Evolutionary conservation across 92 coral and sea anemone genomes (phyloP).

Genomic region (Desmophyllum pertusum): DNA sequence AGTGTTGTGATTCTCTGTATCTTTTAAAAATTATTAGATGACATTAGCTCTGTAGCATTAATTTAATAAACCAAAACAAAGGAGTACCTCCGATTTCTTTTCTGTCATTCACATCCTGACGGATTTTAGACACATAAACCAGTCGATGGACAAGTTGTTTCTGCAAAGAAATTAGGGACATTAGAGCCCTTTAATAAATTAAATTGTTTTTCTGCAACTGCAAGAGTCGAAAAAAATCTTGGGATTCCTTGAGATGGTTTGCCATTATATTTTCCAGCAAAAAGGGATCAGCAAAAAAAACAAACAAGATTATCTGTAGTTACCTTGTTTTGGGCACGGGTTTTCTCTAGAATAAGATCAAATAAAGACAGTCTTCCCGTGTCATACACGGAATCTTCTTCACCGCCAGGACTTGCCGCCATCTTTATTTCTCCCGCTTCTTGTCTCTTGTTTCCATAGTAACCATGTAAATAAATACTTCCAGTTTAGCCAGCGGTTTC

Average conservation of each 20-base stretch:
- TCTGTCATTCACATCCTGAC: conserved; percentile 81
- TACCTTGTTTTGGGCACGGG: conserved; percentile 97
- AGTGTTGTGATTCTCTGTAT: background rate
- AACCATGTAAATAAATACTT: conserved; percentile 50
- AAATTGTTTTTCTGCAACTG: background rate
- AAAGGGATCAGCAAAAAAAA: background rate
- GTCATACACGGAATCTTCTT: conserved; percentile 80
- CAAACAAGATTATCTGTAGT: background rate
- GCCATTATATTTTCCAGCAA: background rate
- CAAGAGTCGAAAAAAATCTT: background rate
- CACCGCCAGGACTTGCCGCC: conserved; percentile 88
- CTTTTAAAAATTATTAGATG: background rate
- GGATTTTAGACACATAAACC: conserved; percentile 86
- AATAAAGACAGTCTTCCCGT: conserved; percentile 83
- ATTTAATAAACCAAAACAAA: background rate
- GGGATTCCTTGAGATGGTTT: background rate
- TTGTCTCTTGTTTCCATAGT: conserved; percentile 62
- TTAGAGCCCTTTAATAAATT: background rate
- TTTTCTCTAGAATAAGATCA: conserved; percentile 89
- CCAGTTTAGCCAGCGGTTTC: conserved; percentile 70
- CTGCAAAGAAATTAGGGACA: conserved; percentile 50
- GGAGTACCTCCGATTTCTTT: conserved; percentile 90
- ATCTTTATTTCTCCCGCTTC: conserved; percentile 52
- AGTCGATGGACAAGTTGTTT: conserved; percentile 97
- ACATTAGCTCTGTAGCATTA: background rate